A percentile compares a stretch with the other conserved stretches of the same genome.
These are phyloP conservation scores for Syritta pipiens DNA, from an alignment of 2,888 invertebrate genomes.

Conservation along the genomic window DNA sequence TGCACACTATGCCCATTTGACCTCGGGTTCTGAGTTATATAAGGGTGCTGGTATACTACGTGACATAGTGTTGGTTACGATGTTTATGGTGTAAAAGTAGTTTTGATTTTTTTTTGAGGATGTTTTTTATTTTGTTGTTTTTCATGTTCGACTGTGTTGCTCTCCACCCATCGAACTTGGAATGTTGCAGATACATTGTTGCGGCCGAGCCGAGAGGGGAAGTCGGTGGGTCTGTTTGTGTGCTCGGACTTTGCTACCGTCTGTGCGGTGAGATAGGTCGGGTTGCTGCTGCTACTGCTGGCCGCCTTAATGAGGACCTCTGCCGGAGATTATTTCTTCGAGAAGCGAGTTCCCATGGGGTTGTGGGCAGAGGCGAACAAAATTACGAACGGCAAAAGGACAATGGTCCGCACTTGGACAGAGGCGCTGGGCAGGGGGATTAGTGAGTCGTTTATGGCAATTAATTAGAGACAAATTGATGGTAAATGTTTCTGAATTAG, in stretches of 20 bases:
- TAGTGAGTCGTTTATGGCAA: constrained; percentile 1
- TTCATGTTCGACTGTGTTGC: constrained; percentile 28
- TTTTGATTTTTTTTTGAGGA: constrained; percentile 8
- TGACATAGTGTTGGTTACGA: constrained; percentile 66
- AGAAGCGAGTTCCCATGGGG: no score
- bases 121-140: constrained; percentile 24
- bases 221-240: constrained; percentile 2
- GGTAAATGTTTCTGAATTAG: not conserved
- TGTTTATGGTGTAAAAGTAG: constrained; percentile 68
- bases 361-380: no score
- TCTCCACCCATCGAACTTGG: constrained; percentile 57
- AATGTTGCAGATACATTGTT: constrained; percentile 62
- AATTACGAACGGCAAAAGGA: not conserved
- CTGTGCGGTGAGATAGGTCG: constrained; percentile 34
- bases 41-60: constrained; percentile 46
- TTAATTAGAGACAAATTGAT: constrained; percentile 12
- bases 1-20: constrained; percentile 66
- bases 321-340: no score
- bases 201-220: constrained; percentile 23
- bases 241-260: constrained; percentile 12
- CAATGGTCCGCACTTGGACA: not conserved
- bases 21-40: constrained; percentile 48
- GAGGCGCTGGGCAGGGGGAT: not conserved
- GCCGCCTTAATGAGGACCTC: no score
- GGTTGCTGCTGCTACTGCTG: not conserved